These are phyloP conservation scores for Proteles cristata DNA, from an alignment of 2,113 vertebrate species.

Conservation along the genomic window DNA sequence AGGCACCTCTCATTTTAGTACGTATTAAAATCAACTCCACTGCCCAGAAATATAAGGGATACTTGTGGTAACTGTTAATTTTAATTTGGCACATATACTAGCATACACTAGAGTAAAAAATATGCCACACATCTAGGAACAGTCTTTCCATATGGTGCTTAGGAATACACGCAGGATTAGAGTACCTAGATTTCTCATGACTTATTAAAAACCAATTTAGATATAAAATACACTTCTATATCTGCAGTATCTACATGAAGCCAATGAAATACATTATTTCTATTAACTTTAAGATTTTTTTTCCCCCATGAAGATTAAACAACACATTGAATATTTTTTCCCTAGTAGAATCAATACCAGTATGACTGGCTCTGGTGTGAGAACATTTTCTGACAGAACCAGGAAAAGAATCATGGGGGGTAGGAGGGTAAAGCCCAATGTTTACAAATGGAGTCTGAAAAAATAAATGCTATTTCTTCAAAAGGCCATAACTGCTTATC, in stretches of 20 bases:
- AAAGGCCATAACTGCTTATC: not conserved
- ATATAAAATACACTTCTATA: slow-evolving; percentile 70
- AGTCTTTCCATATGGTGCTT: slow-evolving; percentile 68
- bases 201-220: slow-evolving; percentile 45
- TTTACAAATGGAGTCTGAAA: slow-evolving; percentile 20
- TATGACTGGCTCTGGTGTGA: not conserved
- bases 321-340: not conserved
- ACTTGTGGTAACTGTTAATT: slow-evolving; percentile 13
- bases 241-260: slow-evolving; percentile 63
- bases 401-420: not conserved
- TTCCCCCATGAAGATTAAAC: not conserved
- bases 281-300: not conserved
- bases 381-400: slow-evolving; percentile 14
- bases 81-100: slow-evolving; percentile 9
- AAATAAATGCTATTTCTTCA: not conserved
- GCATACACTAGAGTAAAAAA: slow-evolving; percentile 8
- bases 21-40: slow-evolving; percentile 35
- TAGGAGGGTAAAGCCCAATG: not conserved
- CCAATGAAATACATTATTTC: slow-evolving; percentile 48
- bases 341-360: not conserved
- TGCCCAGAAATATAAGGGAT: not conserved
- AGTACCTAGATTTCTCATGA: slow-evolving; percentile 58
- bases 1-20: not conserved
- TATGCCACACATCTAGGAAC: not conserved
- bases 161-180: slow-evolving; percentile 41